Percentiles rank a stretch among this genome's conserved stretches.
phyloP scores from a whole-genome alignment of 1,140 invertebrate genomes.

The Colletes latitarsis region DNA sequence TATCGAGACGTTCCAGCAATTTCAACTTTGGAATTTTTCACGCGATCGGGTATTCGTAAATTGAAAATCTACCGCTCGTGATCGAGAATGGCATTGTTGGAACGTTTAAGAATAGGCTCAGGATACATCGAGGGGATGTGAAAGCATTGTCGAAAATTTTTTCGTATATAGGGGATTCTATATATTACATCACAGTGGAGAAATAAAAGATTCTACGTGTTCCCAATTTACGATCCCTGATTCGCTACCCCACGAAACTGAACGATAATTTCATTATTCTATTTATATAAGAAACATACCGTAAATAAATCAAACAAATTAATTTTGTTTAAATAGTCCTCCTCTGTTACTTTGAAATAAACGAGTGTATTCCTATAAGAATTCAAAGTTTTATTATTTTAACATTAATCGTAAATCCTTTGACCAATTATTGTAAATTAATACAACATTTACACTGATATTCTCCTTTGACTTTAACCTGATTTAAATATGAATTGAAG shows the following conservation, averaged over 20 bases:
- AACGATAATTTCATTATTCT: too few species aligned
- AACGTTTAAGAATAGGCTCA: neutral
- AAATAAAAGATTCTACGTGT: neutral
- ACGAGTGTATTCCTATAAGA: too few species aligned
- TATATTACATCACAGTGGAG: too few species aligned
- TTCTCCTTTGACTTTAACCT: too few species aligned
- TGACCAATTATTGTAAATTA: too few species aligned
- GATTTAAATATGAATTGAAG: too few species aligned
- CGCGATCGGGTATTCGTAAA: neutral
- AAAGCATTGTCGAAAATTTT: neutral
- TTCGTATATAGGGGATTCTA: neutral
- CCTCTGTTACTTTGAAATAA: too few species aligned
- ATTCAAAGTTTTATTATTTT: too few species aligned
- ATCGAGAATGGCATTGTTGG: neutral
- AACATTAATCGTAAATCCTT: too few species aligned
- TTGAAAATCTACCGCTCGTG: neutral
- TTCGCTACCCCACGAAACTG: neutral
- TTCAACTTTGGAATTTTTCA: neutral
- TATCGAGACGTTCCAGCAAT: neutral
- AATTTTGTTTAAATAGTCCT: too few species aligned
- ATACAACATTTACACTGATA: too few species aligned
- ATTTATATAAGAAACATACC: too few species aligned
- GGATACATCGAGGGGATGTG: neutral
- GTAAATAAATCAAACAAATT: neutral
- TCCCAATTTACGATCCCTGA: neutral